Percentiles rank a stretch among this genome's conserved stretches.
phyloP scores from a whole-genome alignment of 2,797 vertebrate species.

The Phataginus tetradactyla region DNA sequence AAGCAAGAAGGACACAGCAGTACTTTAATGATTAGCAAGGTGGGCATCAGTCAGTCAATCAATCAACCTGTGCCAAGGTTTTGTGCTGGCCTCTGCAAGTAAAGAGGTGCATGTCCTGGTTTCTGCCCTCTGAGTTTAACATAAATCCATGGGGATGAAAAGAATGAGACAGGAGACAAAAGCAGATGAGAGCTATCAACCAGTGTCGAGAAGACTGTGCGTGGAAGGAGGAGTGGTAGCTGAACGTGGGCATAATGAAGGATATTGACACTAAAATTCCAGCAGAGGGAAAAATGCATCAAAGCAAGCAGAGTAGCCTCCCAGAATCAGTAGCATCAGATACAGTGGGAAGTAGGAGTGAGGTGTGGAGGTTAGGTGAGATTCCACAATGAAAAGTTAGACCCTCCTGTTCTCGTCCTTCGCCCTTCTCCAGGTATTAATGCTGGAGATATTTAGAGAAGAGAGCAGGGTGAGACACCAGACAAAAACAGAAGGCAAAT shows the following conservation, averaged over 20 bases:
- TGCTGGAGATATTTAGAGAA: neutral
- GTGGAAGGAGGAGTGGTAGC: fast-evolving
- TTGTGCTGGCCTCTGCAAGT: neutral
- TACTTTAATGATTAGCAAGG: neutral
- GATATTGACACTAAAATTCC: neutral
- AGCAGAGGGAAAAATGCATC: neutral
- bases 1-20: neutral
- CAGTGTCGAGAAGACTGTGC: neutral
- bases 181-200: neutral
- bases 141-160: neutral
- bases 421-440: neutral
- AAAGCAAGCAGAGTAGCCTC: neutral
- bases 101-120: neutral
- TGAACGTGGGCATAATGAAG: neutral
- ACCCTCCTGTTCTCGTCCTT: neutral
- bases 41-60: neutral
- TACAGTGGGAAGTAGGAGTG: neutral
- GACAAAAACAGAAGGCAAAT: neutral
- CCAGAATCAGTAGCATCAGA: neutral
- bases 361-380: neutral
- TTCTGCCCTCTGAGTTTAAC: neutral
- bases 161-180: neutral
- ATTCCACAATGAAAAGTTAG: neutral
- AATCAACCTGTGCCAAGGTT: neutral
- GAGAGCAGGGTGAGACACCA: neutral